Base-by-base conservation (phyloP, 2,888 invertebrate species). In the Protula sp. region DNA sequence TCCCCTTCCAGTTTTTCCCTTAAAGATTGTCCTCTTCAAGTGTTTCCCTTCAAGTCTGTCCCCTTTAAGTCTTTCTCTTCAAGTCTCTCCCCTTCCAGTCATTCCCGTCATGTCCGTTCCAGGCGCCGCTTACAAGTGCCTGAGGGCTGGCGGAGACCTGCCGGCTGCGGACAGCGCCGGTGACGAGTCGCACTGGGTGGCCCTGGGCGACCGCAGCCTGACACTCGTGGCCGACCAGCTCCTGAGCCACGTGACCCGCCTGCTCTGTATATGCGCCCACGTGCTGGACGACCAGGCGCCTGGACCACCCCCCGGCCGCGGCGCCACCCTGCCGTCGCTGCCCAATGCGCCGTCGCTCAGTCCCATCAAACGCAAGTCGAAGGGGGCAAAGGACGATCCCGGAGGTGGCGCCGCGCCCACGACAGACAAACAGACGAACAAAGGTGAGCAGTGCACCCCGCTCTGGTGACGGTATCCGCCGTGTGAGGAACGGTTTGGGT, bases 181-280 rank as follows among this genome's bases (percentile, higher is more conserved):
- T n/a, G 75, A 75, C 28, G 76, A 75, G 30, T 66, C 67, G 30
- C 71, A 67, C 48, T 81, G 81, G 81, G 66, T 71, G n/a, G 70
- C 74, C 4, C 64, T 81, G 38, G 65, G 71, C 55, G 79, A 80
- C 65, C 66, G 74, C 31, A 68, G 80, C 64, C 68, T 87, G 62
- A 84, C 85, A 54, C 82, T 76, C 27, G 72, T 86, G 19, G 85
- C 87, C 2, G 88, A 90, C 67, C 84, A 86, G 57, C 85, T 89
- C 58, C 80, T 90, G 9, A 84, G 83, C 61, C 88, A 91, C 57
- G 84, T 88, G 0, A 75, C 88, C 51, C 87, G 87, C 72, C 81
- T 90, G 72, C 78, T 91, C 60, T 90, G 90, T 75, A 86, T 90
- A 28, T 85, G 88, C 71, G 86, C 87, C 58, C 89, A 90, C 77